A percentile compares a stretch with the other conserved stretches of the same genome.
phyloP scores from a whole-genome alignment of 2,888 invertebrate genomes.

The Agrochola circellaris region DNA sequence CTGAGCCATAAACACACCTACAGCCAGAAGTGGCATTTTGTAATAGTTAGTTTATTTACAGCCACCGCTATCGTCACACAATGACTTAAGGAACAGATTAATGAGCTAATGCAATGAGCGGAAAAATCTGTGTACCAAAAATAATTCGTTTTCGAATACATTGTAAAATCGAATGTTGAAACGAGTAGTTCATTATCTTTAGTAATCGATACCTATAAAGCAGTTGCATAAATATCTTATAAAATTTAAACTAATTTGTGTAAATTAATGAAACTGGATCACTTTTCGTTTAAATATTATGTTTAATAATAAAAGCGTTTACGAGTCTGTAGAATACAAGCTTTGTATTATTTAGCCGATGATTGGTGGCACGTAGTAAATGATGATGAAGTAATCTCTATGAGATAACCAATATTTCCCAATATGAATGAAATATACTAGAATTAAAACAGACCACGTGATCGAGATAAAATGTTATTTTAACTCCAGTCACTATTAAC shows the following conservation, averaged over 20 bases:
- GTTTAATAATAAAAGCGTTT: slow-evolving; percentile 32
- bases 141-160: slow-evolving; percentile 37
- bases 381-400: background rate
- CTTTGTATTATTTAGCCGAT: slow-evolving; percentile 1
- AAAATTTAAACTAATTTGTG: slow-evolving; percentile 42
- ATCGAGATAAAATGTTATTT: background rate
- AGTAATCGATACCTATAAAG: slow-evolving; percentile 30
- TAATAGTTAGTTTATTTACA: slow-evolving; percentile 32
- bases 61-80: slow-evolving; percentile 22
- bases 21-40: slow-evolving; percentile 29
- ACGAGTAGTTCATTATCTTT: slow-evolving; percentile 21
- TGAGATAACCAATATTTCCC: slow-evolving; percentile 11
- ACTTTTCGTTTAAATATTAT: slow-evolving; percentile 26
- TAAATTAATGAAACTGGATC: slow-evolving; percentile 59
- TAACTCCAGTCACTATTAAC: background rate
- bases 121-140: slow-evolving; percentile 41
- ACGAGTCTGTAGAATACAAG: slow-evolving; percentile 14
- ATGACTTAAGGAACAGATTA: slow-evolving; percentile 27
- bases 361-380: slow-evolving; percentile 3
- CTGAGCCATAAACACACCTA: slow-evolving; percentile 30
- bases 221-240: slow-evolving; percentile 42
- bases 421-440: slow-evolving; percentile 1
- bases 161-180: slow-evolving; percentile 35
- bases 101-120: slow-evolving; percentile 33
- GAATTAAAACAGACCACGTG: background rate